Conservation (phyloP, 2,888 invertebrate species). For the Drosophila rellima region DNA sequence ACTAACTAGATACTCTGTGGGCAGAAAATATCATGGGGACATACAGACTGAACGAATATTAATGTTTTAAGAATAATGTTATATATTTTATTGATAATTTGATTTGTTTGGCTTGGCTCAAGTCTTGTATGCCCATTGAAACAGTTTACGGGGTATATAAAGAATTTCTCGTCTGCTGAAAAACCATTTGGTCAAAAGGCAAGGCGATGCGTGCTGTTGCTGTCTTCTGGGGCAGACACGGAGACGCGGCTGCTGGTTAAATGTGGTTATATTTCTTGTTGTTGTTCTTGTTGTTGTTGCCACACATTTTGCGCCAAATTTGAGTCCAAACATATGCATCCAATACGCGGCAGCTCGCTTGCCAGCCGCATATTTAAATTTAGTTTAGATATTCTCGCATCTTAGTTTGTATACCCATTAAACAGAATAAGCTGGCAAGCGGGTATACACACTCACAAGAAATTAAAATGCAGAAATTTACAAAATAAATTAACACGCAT, state of each 20-base stretch:
- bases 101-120: not conserved
- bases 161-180: conserved; percentile 40
- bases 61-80: no score
- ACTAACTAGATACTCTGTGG: not conserved
- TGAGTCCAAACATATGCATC: conserved; percentile 60
- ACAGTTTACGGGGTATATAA: not conserved
- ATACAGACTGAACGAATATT: no score
- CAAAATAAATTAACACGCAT: no score
- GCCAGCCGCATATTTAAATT: conserved; percentile 54
- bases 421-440: not conserved
- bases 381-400: conserved; percentile 47
- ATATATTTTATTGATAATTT: no score
- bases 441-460: not conserved
- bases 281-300: conserved; percentile 35
- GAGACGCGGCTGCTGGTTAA: conserved; percentile 21
- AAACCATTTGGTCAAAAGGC: conserved; percentile 47
- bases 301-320: conserved; percentile 64
- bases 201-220: conserved; percentile 18
- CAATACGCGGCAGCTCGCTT: conserved; percentile 38
- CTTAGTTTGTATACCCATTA: conserved; percentile 18
- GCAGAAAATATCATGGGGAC: no score
- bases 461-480: no score
- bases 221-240: conserved; percentile 21
- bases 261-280: conserved; percentile 28
- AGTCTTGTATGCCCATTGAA: not conserved